Evolutionary conservation across 2,113 vertebrate species (phyloP), one percentile per base, ranked within the genome.

Genomic region (Pseudorhombus dupliciocellatus): DNA sequence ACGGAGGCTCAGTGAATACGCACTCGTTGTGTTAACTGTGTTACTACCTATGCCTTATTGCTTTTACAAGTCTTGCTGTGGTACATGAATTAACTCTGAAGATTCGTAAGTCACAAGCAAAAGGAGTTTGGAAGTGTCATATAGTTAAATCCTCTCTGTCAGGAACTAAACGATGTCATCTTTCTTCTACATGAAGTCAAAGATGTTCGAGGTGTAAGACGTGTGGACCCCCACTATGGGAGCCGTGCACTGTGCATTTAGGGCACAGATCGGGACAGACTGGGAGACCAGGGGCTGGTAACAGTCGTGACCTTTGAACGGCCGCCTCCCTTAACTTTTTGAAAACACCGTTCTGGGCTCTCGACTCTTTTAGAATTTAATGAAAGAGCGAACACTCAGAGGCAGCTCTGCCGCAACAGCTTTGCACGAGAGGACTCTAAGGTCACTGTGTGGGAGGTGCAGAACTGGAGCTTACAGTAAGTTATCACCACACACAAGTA

Each of bases 21-120:
- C 83, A 83, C 83, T 66, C 80, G 77, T 73, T n/a, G n/a, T n/a
- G n/a, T n/a, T n/a, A 40, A 40, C 14, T 14, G 12, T 40, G 37
- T 40, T 40, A 40, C 37, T 14, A 40, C 37, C 37, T 40, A 14
- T 34, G 34, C 26, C 58, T 42, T 21, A 34, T 55, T 56, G 28
- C 7, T 15, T 62, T 56, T 57, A 22, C 46, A 59, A 22, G 30
- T 31, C 42, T 9, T 46, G 57, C 56, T n/a, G 2, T 31, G 48
- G 25, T 16, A 60, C 21, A 54, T 12, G 24, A 22, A 59, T 7
- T 37, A 20, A 16, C 16, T 34, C 57, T 5, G 3, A 46, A 15
- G 15, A 51, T 51, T 3, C 22, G n/a, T 2, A 11, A 22, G 48
- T 51, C n/a, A 51, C 21, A 51, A 51, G 48, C 48, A 5, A 46